These are phyloP conservation scores for Plecotus auritus DNA, from an alignment of 2,113 vertebrate species.

Conservation along the genomic window DNA sequence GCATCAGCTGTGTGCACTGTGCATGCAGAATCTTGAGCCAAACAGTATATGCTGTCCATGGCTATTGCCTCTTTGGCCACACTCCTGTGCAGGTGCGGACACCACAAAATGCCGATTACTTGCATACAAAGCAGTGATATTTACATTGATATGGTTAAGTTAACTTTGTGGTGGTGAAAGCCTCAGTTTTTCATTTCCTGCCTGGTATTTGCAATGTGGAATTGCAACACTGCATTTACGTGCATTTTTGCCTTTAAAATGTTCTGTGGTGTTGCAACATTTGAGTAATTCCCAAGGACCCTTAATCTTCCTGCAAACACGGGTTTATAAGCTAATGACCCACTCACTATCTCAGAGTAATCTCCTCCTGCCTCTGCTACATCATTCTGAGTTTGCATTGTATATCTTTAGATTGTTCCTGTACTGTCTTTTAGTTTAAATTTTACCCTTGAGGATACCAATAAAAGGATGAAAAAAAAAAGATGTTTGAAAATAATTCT, in stretches of 20 bases:
- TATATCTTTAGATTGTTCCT: conserved; percentile 44
- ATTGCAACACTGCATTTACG: conserved; percentile 53
- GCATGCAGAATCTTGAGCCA: background rate
- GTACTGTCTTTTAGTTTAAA: conserved; percentile 53
- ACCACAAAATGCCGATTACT: background rate
- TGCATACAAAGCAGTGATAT: background rate
- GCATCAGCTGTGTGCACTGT: background rate
- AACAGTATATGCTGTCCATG: background rate
- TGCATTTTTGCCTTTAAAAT: conserved; percentile 56
- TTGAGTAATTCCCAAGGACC: conserved; percentile 57
- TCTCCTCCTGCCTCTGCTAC: background rate
- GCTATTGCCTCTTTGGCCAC: background rate
- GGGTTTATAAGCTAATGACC: conserved; percentile 29
- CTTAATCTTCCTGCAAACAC: conserved; percentile 53
- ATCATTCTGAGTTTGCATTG: conserved; percentile 1
- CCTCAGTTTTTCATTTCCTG: conserved; percentile 60
- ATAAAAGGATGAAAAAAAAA: conserved; percentile 53
- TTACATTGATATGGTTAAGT: conserved; percentile 37
- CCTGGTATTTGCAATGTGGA: conserved; percentile 49
- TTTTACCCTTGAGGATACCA: conserved; percentile 64
- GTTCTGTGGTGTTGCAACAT: conserved; percentile 57
- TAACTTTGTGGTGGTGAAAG: conserved; percentile 36
- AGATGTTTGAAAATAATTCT: conserved; percentile 33
- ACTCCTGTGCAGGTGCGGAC: background rate
- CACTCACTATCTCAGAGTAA: background rate